Evolutionary conservation across 2,797 vertebrate species (phyloP).

Genomic region (Nasua narica): DNA sequence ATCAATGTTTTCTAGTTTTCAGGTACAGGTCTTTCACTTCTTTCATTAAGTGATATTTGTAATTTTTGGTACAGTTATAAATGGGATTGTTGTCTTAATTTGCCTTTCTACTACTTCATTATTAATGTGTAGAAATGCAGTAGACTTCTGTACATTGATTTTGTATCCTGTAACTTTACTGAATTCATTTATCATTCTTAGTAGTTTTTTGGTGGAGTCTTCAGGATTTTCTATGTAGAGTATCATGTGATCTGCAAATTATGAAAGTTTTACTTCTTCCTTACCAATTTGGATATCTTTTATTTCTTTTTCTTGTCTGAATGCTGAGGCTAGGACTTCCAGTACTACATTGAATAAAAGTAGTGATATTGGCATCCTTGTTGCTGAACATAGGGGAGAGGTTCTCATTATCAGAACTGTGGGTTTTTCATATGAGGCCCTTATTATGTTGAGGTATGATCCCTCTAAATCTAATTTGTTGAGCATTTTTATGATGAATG

Average conservation of each 20-base stretch:
- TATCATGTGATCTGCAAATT: not conserved
- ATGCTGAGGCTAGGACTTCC: not conserved
- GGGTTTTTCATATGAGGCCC: not conserved
- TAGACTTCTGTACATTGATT: not conserved
- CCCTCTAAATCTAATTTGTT: not conserved
- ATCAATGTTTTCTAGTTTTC: not conserved
- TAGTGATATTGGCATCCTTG: not conserved
- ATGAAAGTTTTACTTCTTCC: not conserved
- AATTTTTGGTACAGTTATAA: not conserved
- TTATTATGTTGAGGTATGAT: not conserved
- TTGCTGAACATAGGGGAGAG: not conserved
- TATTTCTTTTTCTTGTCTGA: not conserved
- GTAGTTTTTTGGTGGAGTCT: not conserved
- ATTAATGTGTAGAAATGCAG: not conserved
- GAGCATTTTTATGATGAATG: not conserved
- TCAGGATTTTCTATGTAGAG: not conserved
- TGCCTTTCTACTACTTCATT: not conserved
- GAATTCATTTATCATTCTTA: not conserved
- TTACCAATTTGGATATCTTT: not conserved
- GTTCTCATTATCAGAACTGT: not conserved
- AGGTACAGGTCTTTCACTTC: not conserved
- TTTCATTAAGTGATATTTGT: not conserved
- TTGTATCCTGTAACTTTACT: not conserved
- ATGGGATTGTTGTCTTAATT: not conserved
- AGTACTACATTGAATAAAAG: not conserved